phyloP scores from a whole-genome alignment of 2,797 vertebrate genomes.

The Acrossocheilus fasciatus region DNA sequence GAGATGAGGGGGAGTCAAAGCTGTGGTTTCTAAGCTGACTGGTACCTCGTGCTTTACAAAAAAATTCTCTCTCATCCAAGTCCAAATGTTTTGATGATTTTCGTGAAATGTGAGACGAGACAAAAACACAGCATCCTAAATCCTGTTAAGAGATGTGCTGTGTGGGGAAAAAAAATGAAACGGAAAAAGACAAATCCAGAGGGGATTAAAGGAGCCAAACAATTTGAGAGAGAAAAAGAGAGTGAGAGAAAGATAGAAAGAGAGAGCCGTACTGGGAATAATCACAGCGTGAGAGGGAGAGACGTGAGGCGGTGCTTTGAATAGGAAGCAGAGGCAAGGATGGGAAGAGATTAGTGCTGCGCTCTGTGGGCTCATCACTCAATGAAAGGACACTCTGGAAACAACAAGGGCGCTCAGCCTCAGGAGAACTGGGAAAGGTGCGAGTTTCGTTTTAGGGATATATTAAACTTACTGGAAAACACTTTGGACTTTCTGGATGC shows the following conservation, averaged over 20 bases:
- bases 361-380: conserved; percentile 69
- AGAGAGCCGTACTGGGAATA: conserved; percentile 27
- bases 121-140: conserved; percentile 30
- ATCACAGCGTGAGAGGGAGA: conserved; percentile 62
- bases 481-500: conserved; percentile 28
- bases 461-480: conserved; percentile 16
- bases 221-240: conserved; percentile 38
- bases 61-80: conserved; percentile 37
- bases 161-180: not conserved
- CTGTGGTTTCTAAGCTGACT: conserved; percentile 20
- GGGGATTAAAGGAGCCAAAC: conserved; percentile 52
- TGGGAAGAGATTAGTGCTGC: conserved; percentile 78
- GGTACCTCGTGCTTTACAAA: conserved; percentile 29
- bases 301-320: conserved; percentile 72
- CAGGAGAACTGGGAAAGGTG: conserved; percentile 16
- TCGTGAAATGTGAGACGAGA: conserved; percentile 27
- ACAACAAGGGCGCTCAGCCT: conserved; percentile 31
- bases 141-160: conserved; percentile 36
- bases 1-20: conserved; percentile 44
- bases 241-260: conserved; percentile 11
- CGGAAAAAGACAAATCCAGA: conserved; percentile 40
- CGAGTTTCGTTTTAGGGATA: not conserved
- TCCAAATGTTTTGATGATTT: conserved; percentile 46
- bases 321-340: conserved; percentile 72
- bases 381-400: conserved; percentile 63